phyloP scores from a whole-genome alignment of 2,113 vertebrate genomes.

The Vulpes lagopus region DNA sequence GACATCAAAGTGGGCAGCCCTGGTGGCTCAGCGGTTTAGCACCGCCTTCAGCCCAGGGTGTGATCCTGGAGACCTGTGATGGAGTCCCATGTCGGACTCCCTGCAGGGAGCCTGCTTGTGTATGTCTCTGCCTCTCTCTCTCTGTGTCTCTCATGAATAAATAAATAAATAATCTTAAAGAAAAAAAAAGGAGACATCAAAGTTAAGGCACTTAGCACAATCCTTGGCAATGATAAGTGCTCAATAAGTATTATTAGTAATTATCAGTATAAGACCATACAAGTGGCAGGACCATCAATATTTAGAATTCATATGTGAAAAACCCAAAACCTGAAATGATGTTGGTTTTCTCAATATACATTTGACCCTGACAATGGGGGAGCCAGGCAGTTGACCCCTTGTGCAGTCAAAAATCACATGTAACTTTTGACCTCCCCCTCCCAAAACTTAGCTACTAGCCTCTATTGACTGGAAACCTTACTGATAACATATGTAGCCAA shows the following conservation, averaged over 20 bases:
- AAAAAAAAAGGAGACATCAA: background rate
- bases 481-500: background rate
- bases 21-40: too few species aligned
- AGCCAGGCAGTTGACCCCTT: background rate
- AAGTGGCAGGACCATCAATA: background rate
- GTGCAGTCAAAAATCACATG: background rate
- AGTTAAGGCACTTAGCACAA: background rate
- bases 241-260: background rate
- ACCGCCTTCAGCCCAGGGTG: too few species aligned
- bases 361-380: background rate
- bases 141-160: too few species aligned
- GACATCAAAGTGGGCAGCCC: background rate
- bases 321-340: background rate
- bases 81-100: too few species aligned
- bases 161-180: too few species aligned
- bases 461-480: background rate
- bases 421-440: background rate
- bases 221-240: background rate
- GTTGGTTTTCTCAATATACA: background rate
- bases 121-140: too few species aligned
- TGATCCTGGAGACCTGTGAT: too few species aligned
- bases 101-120: too few species aligned
- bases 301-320: conserved; percentile 2
- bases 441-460: background rate
- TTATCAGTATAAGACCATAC: background rate